Evolutionary conservation across 23 tunicate genomes (phyloP).

Genomic region (Halocynthia aurantium): DNA sequence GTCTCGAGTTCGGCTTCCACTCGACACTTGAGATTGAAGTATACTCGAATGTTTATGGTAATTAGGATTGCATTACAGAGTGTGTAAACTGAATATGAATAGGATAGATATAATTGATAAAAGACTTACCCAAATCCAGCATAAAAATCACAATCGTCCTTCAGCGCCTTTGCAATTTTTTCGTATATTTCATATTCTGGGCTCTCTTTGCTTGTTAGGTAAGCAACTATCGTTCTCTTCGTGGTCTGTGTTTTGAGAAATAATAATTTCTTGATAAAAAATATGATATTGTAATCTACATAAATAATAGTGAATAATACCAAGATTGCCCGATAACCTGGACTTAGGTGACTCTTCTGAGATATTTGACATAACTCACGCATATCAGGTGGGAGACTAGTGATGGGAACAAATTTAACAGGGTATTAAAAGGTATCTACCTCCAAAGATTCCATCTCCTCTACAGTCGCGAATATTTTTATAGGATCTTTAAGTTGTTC

Average conservation of each 20-base stretch:
- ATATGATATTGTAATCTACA: neutral
- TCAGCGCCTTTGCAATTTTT: conserved; percentile 62
- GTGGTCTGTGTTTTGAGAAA: conserved; percentile 30
- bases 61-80: no score
- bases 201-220: conserved; percentile 62
- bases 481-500: conserved; percentile 95
- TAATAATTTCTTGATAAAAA: neutral
- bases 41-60: no score
- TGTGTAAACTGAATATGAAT: no score
- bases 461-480: conserved; percentile 41
- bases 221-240: conserved; percentile 77
- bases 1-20: no score
- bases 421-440: conserved; percentile 7
- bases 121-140: conserved; percentile 87
- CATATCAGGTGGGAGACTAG: neutral
- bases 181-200: conserved; percentile 48
- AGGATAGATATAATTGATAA: no score
- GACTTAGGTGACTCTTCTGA: no score
- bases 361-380: no score
- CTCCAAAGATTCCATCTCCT: conserved; percentile 84
- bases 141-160: conserved; percentile 85
- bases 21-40: no score
- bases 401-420: neutral
- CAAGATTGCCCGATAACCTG: no score
- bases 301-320: neutral